phyloP scores from a whole-genome alignment of 2,888 invertebrate genomes.

The Chrysomela aeneicollis region DNA sequence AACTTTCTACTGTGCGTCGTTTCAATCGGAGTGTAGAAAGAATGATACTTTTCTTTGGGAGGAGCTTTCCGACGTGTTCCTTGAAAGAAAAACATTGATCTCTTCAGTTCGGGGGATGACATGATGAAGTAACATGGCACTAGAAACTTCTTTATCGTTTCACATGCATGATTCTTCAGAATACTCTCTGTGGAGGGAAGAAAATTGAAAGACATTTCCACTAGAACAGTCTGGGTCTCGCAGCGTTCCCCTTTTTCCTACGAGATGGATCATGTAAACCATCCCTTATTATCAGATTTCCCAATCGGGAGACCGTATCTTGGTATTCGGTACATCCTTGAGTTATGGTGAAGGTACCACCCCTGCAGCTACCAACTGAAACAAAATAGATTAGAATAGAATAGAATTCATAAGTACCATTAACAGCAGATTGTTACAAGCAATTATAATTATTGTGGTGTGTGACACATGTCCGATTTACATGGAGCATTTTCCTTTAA shows the following conservation, averaged over 20 bases:
- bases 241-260: slow-evolving; percentile 16
- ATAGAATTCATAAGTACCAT: too few relatives aligned
- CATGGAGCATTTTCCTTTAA: too few relatives aligned
- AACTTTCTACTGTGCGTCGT: slow-evolving; percentile 22
- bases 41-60: slow-evolving; percentile 24
- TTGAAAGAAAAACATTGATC: too few relatives aligned
- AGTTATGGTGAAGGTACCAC: slow-evolving; percentile 40
- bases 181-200: background rate
- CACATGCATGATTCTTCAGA: background rate
- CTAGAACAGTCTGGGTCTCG: background rate
- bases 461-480: too few relatives aligned
- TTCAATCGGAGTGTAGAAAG: slow-evolving; percentile 30
- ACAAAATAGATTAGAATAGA: slow-evolving; percentile 12
- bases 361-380: slow-evolving; percentile 48
- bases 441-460: too few relatives aligned
- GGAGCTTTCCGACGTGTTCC: background rate
- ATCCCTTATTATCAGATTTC: slow-evolving; percentile 68
- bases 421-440: too few relatives aligned
- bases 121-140: background rate
- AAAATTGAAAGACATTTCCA: background rate
- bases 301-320: slow-evolving; percentile 69
- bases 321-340: slow-evolving; percentile 68
- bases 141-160: background rate
- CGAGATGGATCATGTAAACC: slow-evolving; percentile 61
- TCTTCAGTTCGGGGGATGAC: too few relatives aligned